A percentile compares a stretch with the other conserved stretches of the same genome.
Conservation (phyloP, 2,797 vertebrate genomes). For the Esox masquinongy region DNA sequence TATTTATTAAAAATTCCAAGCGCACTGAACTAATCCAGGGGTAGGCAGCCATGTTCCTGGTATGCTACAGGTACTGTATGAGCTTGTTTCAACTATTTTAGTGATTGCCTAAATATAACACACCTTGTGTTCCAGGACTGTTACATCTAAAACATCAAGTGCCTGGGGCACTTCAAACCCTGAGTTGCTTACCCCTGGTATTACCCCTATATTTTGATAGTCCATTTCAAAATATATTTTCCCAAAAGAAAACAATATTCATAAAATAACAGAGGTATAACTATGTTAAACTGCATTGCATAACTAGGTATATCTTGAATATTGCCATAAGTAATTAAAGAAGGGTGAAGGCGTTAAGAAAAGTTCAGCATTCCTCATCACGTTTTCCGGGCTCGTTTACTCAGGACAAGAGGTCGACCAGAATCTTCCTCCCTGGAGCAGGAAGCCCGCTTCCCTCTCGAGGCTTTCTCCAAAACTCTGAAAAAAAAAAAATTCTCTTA, state of each 20-base stretch:
- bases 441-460: conserved; percentile 32
- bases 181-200: no score
- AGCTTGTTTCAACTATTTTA: no score
- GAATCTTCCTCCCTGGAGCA: conserved; percentile 22
- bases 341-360: background rate
- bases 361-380: conserved; percentile 15
- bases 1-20: background rate
- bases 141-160: no score
- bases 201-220: no score
- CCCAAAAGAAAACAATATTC: background rate
- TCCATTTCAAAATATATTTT: background rate
- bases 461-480: conserved; percentile 39
- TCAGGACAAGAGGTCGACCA: background rate
- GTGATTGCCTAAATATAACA: no score
- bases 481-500: conserved; percentile 40
- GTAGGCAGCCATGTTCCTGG: no score
- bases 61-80: no score
- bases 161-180: no score
- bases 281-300: background rate
- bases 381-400: conserved; percentile 53
- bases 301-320: background rate
- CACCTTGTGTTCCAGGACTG: no score
- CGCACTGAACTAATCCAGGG: no score
- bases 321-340: background rate
- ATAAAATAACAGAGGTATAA: background rate